phyloP scores from a whole-genome alignment of 2,113 vertebrate genomes.

The Gymnobelideus leadbeateri region DNA sequence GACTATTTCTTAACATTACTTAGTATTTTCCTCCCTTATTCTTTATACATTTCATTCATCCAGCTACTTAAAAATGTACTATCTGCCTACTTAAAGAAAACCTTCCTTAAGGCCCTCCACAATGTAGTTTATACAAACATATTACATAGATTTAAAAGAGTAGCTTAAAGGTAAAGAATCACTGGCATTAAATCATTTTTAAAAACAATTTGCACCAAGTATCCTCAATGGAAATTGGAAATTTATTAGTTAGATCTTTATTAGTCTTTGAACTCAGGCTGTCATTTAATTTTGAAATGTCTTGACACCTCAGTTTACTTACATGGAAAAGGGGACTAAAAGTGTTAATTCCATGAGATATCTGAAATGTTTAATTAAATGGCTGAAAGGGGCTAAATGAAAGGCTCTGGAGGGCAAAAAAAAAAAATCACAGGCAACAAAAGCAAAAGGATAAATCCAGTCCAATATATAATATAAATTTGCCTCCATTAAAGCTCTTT shows the following conservation, averaged over 20 bases:
- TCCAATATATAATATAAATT: conserved; percentile 56
- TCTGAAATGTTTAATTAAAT: conserved; percentile 56
- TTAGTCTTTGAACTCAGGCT: conserved; percentile 2
- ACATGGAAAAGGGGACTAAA: conserved; percentile 11
- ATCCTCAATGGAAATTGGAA: conserved; percentile 45
- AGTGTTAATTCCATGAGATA: conserved; percentile 28
- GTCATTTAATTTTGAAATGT: conserved; percentile 53
- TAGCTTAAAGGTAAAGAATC: conserved; percentile 18
- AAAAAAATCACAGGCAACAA: conserved; percentile 51
- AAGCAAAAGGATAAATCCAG: conserved; percentile 54
- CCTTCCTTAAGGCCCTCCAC: conserved; percentile 47
- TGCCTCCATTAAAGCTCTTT: conserved; percentile 48
- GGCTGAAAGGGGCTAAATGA: conserved; percentile 24
- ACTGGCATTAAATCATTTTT: conserved; percentile 35
- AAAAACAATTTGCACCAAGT: conserved; percentile 25
- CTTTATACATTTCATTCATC: conserved; percentile 31
- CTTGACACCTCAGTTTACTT: conserved; percentile 23
- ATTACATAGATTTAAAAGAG: conserved; percentile 45
- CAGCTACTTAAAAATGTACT: conserved; percentile 38
- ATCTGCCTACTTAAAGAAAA: conserved; percentile 47
- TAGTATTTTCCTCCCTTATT: conserved; percentile 35
- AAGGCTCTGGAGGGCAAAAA: not conserved
- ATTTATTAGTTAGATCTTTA: conserved; percentile 48
- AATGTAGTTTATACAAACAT: conserved; percentile 43
- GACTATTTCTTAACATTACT: not conserved